phyloP scores from a whole-genome alignment of 92 coral and sea anemone genomes.

The Metridium senile region DNA sequence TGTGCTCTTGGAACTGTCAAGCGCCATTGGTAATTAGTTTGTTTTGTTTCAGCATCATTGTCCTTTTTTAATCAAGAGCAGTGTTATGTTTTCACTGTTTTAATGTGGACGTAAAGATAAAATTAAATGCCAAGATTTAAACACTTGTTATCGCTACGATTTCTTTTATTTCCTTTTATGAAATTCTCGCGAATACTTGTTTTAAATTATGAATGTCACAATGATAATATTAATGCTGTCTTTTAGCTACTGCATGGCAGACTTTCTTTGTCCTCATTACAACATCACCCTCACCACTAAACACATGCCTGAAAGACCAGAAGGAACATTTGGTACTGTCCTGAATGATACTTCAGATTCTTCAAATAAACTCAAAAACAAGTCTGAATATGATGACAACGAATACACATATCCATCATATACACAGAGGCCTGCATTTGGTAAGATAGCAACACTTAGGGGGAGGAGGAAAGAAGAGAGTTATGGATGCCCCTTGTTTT shows the following conservation, averaged over 20 bases:
- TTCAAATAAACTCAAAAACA: neutral
- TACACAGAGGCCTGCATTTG: neutral
- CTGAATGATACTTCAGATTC: conserved; percentile 8
- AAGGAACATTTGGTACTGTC: conserved; percentile 71
- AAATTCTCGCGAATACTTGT: too few relatives aligned
- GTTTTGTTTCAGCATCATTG: neutral
- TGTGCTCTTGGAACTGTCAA: conserved; percentile 93
- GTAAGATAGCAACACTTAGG: neutral
- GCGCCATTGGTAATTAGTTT: conserved; percentile 71
- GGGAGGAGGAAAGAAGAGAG: too few relatives aligned
- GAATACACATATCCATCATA: neutral
- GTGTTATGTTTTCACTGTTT: neutral
- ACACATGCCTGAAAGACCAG: conserved; percentile 97
- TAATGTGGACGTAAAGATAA: neutral
- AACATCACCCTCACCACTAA: conserved; percentile 69
- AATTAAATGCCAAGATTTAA: too few relatives aligned
- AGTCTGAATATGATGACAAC: conserved; percentile 12
- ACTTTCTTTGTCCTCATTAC: conserved; percentile 83
- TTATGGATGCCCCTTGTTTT: too few relatives aligned
- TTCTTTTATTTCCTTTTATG: too few relatives aligned
- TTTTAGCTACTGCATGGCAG: conserved; percentile 93
- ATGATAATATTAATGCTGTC: neutral
- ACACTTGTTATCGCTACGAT: too few relatives aligned
- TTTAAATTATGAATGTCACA: too few relatives aligned
- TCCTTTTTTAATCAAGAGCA: neutral